Base-by-base conservation (phyloP, 2,113 vertebrate genomes). In the Dunckerocampus dactyliophorus region DNA sequence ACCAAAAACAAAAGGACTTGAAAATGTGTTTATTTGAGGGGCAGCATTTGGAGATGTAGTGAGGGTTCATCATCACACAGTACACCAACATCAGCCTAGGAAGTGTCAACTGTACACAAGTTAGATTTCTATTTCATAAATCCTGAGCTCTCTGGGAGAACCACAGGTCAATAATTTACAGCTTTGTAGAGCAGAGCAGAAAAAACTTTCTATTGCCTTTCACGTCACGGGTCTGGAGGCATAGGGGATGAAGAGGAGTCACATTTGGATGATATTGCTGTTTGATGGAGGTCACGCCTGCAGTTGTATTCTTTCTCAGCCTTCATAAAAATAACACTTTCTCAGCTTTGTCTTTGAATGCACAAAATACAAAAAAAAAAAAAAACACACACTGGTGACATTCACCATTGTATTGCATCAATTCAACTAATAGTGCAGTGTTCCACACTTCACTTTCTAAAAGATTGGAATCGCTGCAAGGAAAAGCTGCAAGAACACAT, bases 21-120 rank as follows among this genome's bases (percentile, higher is more conserved):
- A 34, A 34, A 8, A 34, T 8, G 31, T 5, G 31, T 34, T 34
- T 34, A 34, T 34, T 34, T 34, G 31, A 5, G 31, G 31, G 4
- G 31, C 31, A 34, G 31, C 31, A 34, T 34, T 34, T 34, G 31
- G 24, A 28, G 24, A 8, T 34, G 31, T 8, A 34, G 4, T 81
- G 67, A 85, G 82, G 82, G 82, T 63, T 83, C 83, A 83, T 83
- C 24, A 28, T 71, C 77, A 77, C 77, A 80, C 74, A 84, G 68
- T 70, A 87, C 75, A 82, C 79, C 79, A 86, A 60, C 72, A 82
- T 79, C 80, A 72, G 31, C 65, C 81, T 83, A 87, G 67, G 85
- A 89, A 88, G 87, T 79, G 87, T 75, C 76, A 85, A 90, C 85
- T 90, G 85, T 89, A 88, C 75, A 80, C 86, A 88, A 82, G 87